phyloP scores from a whole-genome alignment of 1,140 invertebrate genomes.

The Lepidostoma basale region DNA sequence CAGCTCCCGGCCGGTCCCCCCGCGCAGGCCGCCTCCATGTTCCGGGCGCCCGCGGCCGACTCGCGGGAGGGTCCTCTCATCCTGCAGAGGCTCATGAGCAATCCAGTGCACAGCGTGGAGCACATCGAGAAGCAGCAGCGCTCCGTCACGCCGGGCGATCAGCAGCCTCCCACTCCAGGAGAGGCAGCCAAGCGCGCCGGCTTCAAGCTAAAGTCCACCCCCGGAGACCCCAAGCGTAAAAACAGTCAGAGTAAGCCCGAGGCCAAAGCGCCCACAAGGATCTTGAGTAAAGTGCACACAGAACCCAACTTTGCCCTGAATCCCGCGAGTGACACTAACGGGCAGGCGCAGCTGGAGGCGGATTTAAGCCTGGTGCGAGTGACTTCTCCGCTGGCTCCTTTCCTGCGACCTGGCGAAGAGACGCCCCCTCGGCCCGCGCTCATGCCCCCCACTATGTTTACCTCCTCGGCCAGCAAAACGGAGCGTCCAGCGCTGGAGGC shows the following conservation, averaged over 20 bases:
- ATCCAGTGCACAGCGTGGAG: slow-evolving; percentile 81
- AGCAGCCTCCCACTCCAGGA: background rate
- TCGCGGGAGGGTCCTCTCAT: slow-evolving; percentile 60
- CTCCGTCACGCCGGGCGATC: slow-evolving; percentile 67
- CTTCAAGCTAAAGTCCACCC: slow-evolving; percentile 57
- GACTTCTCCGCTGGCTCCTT: slow-evolving; percentile 57
- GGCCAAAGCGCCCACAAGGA: slow-evolving; percentile 47
- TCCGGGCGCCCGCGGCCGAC: slow-evolving; percentile 55
- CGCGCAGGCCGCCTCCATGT: slow-evolving; percentile 57
- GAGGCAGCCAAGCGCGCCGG: slow-evolving; percentile 44
- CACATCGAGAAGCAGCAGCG: slow-evolving; percentile 88
- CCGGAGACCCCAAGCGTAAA: slow-evolving; percentile 54
- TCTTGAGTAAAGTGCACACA: slow-evolving; percentile 48
- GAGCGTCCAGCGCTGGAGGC: slow-evolving; percentile 43
- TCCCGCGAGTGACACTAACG: slow-evolving; percentile 50
- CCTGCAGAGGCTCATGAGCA: slow-evolving; percentile 76
- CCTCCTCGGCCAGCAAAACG: slow-evolving; percentile 54
- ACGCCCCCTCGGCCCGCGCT: slow-evolving; percentile 70
- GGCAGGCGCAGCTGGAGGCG: slow-evolving; percentile 59
- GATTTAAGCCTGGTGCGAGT: slow-evolving; percentile 62
- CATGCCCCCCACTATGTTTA: slow-evolving; percentile 85
- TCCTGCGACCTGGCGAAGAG: slow-evolving; percentile 60
- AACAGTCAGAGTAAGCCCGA: slow-evolving; percentile 48
- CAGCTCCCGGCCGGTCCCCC: slow-evolving; percentile 61
- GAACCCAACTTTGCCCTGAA: slow-evolving; percentile 49